phyloP scores from a whole-genome alignment of 92 coral and sea anemone species.

The Ricordea florida region DNA sequence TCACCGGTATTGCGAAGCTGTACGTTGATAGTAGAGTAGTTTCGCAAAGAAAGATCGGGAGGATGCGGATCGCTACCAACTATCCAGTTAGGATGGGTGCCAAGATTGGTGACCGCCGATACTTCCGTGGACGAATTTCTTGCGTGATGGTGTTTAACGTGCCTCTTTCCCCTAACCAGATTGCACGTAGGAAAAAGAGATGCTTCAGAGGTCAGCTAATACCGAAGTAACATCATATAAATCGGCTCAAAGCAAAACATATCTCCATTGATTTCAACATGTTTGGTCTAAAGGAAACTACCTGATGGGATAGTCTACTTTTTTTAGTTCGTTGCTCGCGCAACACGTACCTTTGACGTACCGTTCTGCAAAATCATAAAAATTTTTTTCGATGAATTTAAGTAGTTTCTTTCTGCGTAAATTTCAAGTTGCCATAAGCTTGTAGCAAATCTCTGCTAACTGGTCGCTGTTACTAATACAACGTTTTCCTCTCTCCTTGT shows the following conservation, averaged over 20 bases:
- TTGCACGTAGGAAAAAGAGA: constrained; percentile 80
- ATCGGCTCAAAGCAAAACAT: no score
- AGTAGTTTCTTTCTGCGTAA: no score
- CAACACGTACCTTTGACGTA: no score
- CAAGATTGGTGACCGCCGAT: constrained; percentile 47
- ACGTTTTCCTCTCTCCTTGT: neutral
- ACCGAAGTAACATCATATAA: no score
- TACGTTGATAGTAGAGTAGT: constrained; percentile 60
- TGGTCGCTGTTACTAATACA: neutral
- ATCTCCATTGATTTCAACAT: no score
- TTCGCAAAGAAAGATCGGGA: constrained; percentile 58
- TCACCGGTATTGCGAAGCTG: constrained; percentile 58
- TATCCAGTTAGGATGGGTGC: constrained; percentile 79
- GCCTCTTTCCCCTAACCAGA: constrained; percentile 67
- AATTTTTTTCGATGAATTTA: no score
- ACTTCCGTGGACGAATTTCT: constrained; percentile 75
- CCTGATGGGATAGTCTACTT: no score
- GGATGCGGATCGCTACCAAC: constrained; percentile 68
- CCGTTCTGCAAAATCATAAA: no score
- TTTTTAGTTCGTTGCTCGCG: no score
- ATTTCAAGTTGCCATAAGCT: no score
- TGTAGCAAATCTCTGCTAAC: neutral
- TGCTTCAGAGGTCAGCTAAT: constrained; percentile 67
- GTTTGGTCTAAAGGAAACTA: no score
- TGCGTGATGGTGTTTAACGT: constrained; percentile 78